Evolutionary conservation across 1,140 invertebrate genomes (phyloP), one percentile per base, ranked within the genome.

Genomic region (Forficula auricularia): DNA sequence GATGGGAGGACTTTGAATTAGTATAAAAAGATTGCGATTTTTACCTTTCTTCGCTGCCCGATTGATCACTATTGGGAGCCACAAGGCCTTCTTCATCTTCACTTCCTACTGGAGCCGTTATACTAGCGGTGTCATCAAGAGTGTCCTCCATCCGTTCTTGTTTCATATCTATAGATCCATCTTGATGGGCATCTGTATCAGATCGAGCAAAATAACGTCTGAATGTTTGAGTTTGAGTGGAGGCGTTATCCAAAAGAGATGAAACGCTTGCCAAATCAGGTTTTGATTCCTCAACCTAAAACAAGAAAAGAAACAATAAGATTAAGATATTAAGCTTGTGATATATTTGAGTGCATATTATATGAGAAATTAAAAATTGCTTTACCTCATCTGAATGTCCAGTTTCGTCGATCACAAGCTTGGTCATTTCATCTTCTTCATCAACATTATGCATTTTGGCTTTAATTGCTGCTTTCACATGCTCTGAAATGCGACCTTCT

Each of bases 21-120:
- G n/a, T n/a, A n/a, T n/a, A n/a, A n/a, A n/a, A n/a, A n/a, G n/a
- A n/a, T n/a, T n/a, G n/a, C n/a, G n/a, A n/a, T n/a, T n/a, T n/a
- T n/a, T n/a, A n/a, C n/a, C n/a, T 79, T 56, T 79, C 77, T 57
- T 84, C 80, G 40, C 79, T 82, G 37, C 80, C 79, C n/a, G 79
- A 82, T 49, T 77, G 76, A 52, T 83, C 82, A 44, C 75, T 75
- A 19, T 73, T 77, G 19, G 73, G 72, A 0, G 76, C 75, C 0
- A 83, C 67, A 0, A 81, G 65, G 10, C 77, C 77, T 55, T 84
- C 81, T 52, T 80, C 77, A 48, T 85, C 80, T 56, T 75, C 72
- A 27, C 22, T 27, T 10, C 22, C 45, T 13, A 63, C 59, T 53
- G 53, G 43, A 63, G 46, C 59, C 10, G 16, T 10, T 32, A 32